Percentiles rank a stretch among this genome's conserved stretches.
These are phyloP conservation scores for Pachyramphus minor DNA, from an alignment of 2,113 vertebrate genomes.

Conservation along the genomic window DNA sequence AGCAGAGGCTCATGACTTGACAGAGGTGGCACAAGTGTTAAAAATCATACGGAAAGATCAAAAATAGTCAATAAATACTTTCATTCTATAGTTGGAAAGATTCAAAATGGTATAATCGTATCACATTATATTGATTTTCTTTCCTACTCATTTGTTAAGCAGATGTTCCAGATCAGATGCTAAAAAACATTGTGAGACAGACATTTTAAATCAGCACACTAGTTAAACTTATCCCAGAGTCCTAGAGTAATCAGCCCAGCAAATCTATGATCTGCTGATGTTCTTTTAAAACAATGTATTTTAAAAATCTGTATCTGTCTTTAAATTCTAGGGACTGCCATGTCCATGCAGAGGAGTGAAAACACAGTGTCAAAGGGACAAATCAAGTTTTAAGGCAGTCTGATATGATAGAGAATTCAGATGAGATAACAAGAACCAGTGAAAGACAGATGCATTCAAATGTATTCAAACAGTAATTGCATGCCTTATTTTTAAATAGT, in stretches of 20 bases:
- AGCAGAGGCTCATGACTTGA: background rate
- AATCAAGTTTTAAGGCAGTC: conserved; percentile 29
- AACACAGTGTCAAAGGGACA: conserved; percentile 27
- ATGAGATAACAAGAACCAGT: conserved; percentile 11
- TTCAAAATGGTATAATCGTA: conserved; percentile 44
- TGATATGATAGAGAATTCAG: conserved; percentile 25
- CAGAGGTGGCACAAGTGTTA: conserved; percentile 7
- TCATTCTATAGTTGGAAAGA: conserved; percentile 51
- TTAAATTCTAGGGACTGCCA: background rate
- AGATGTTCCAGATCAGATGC: conserved; percentile 60
- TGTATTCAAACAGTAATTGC: conserved; percentile 69
- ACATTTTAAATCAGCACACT: conserved; percentile 37
- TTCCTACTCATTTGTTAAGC: conserved; percentile 53
- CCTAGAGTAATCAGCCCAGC: background rate
- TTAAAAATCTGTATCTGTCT: background rate
- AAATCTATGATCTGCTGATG: background rate
- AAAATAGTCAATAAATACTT: conserved; percentile 48
- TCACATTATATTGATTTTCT: conserved; percentile 55
- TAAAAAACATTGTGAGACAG: conserved; percentile 35
- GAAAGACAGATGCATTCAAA: conserved; percentile 64
- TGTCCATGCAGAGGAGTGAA: background rate
- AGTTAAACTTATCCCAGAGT: conserved; percentile 30
- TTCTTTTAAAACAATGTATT: conserved; percentile 14
- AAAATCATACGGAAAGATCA: background rate
- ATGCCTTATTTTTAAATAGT: conserved; percentile 68